Base-by-base conservation (phyloP, 2,113 vertebrate species). In the Bos javanicus region DNA sequence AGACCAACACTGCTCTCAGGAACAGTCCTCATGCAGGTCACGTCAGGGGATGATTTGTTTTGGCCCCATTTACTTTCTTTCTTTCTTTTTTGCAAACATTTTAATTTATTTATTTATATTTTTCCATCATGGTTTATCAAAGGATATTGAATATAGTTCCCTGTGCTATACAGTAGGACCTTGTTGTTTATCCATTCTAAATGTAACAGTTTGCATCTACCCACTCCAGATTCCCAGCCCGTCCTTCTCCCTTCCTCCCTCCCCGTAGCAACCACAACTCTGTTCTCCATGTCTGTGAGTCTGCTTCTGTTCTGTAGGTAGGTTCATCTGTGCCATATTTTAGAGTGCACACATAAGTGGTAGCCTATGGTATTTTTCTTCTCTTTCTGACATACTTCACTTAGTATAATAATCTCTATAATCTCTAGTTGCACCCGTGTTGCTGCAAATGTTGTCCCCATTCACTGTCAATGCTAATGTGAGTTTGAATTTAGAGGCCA, bases 401-500 rank as follows among this genome's bases (percentile, higher is more conserved):
- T 50, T 81, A 81, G 16, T 50, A 33, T 33, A 30, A 50, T 50
- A 33, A 33, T 81, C 28, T 81, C 78, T 50, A 50, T 50, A 33
- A 33, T 81, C 28, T 81, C 78, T 50, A 81, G 46, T 50, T 81
- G 28, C 5, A 81, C 10, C 78, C 46, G 33, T 50, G 46, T 33
- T 81, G 78, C 28, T 81, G 78, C 78, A 50, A 50, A 16, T 30
- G 46, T 81, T 81, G 48, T 19, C 30, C 80, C 17, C 48, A n/a
- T n/a, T 83, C 50, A 83, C 52, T 83, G 87, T 64, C 5, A n/a
- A 48, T 84, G 3, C 3, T 25, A 90, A 14, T n/a, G 7, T 90
- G 74, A 91, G 14, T 90, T 82, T 88, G 39, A 90, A 96, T 94
- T 95, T 91, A 95, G 43, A 90, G 64, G 57, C 2, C n/a, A 43